Conservation (phyloP, 2,888 invertebrate genomes). For the Nyleta sp. region DNA sequence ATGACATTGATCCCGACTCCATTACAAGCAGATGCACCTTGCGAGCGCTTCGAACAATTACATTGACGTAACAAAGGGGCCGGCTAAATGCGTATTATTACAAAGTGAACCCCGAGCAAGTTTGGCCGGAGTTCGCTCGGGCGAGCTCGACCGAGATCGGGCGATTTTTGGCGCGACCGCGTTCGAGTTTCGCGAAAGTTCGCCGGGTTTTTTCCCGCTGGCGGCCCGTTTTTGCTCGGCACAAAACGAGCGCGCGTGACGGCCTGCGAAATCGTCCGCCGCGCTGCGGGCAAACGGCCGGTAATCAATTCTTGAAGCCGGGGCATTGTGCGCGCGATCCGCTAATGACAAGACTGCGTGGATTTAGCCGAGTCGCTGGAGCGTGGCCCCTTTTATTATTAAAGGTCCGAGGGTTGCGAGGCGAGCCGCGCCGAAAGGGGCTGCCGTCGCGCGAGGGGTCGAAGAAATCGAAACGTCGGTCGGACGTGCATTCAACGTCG, state of each 20-base stretch:
- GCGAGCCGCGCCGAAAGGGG: constrained; percentile 25
- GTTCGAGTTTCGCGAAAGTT: constrained; percentile 35
- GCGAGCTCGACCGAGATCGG: neutral
- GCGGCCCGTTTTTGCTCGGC: neutral
- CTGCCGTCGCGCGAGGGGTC: constrained; percentile 44
- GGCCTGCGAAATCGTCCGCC: constrained; percentile 51
- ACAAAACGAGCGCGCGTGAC: constrained; percentile 52
- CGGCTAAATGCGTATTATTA: constrained; percentile 30
- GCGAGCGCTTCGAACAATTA: constrained; percentile 26
- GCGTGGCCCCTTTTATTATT: constrained; percentile 59
- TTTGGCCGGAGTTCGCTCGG: constrained; percentile 21
- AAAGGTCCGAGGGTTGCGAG: constrained; percentile 54
- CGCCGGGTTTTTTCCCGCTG: constrained; percentile 38
- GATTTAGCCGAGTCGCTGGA: constrained; percentile 52
- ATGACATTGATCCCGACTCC: constrained; percentile 33
- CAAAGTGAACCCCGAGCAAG: constrained; percentile 37
- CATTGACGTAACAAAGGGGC: constrained; percentile 35
- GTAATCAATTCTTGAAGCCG: constrained; percentile 57
- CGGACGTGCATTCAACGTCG: constrained; percentile 34
- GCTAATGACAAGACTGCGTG: constrained; percentile 62
- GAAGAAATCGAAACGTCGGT: constrained; percentile 20
- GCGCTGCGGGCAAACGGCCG: constrained; percentile 35
- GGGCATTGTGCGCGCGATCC: constrained; percentile 58
- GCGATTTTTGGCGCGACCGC: constrained; percentile 10
- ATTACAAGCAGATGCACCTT: constrained; percentile 45